Evolutionary conservation across 92 coral and sea anemone genomes (phyloP).

Genomic region (Porites evermanni): DNA sequence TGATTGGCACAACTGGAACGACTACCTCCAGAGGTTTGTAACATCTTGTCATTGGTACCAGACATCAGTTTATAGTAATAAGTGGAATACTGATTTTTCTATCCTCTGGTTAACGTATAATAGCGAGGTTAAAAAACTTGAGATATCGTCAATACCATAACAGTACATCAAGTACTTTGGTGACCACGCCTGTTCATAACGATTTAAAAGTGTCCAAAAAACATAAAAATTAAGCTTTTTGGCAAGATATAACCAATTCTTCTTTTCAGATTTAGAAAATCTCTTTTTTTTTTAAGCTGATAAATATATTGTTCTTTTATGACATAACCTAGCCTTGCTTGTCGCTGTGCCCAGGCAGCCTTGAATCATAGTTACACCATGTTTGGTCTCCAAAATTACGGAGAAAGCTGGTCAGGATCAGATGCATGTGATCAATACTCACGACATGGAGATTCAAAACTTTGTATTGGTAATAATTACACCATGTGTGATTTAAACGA

Average conservation of each 20-base stretch:
- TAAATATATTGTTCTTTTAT: too few relatives aligned
- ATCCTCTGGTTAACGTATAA: too few relatives aligned
- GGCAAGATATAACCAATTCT: too few relatives aligned
- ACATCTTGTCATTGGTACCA: neutral
- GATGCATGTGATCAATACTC: conserved; percentile 30
- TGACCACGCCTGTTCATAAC: too few relatives aligned
- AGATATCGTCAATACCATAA: too few relatives aligned
- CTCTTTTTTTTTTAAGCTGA: too few relatives aligned
- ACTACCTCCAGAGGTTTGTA: conserved; percentile 74
- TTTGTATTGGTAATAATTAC: conserved; percentile 48
- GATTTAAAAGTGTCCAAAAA: too few relatives aligned
- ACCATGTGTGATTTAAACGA: conserved; percentile 35
- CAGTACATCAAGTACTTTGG: too few relatives aligned
- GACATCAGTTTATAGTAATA: neutral
- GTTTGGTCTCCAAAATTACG: conserved; percentile 72
- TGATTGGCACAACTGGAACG: conserved; percentile 67
- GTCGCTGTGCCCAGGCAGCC: conserved; percentile 65
- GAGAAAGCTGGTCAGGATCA: conserved; percentile 69
- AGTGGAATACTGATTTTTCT: too few relatives aligned
- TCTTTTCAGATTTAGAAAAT: too few relatives aligned
- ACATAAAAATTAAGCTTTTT: too few relatives aligned
- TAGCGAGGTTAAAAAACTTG: too few relatives aligned
- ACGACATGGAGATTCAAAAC: conserved; percentile 46
- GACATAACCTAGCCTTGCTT: conserved; percentile 39
- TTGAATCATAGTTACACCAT: conserved; percentile 40